phyloP scores from a whole-genome alignment of 2,113 vertebrate genomes.

The Ammodramus savannarum region DNA sequence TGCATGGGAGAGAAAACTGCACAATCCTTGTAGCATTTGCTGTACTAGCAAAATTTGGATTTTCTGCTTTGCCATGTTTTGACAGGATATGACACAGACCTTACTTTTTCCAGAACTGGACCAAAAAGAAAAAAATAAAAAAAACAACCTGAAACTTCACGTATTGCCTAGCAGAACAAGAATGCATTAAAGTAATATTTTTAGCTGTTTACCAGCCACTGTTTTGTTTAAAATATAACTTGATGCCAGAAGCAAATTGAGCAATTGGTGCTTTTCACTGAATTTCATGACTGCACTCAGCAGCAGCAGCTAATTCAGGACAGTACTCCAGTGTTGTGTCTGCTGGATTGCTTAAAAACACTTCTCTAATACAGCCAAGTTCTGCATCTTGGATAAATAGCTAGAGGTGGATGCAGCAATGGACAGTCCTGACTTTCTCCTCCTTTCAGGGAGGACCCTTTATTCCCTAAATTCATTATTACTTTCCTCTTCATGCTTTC shows the following conservation, averaged over 20 bases:
- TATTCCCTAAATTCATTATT: not conserved
- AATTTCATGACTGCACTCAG: not conserved
- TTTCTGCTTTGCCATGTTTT: not conserved
- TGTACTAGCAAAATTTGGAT: not conserved
- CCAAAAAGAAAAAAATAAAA: not conserved
- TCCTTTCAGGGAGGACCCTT: not conserved
- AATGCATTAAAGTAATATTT: conserved; percentile 33
- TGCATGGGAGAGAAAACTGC: not conserved
- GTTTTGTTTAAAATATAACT: conserved; percentile 5
- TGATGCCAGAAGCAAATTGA: conserved; percentile 15
- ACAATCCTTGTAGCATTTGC: not conserved
- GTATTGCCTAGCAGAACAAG: not conserved
- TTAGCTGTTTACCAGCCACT: conserved; percentile 24
- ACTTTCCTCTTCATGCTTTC: not conserved
- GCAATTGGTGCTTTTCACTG: not conserved
- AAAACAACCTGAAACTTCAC: not conserved
- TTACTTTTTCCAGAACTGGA: not conserved
- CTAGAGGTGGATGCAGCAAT: rapidly evolving
- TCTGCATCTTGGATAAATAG: not conserved
- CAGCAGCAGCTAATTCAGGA: not conserved
- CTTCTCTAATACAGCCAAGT: not conserved
- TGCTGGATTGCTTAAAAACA: not conserved
- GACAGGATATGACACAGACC: conserved; percentile 31
- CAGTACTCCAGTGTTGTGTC: rapidly evolving
- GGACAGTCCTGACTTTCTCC: not conserved